A percentile compares a stretch with the other conserved stretches of the same genome.
phyloP scores from a whole-genome alignment of 1,140 invertebrate genomes.

The Alviniconcha marisindica region DNA sequence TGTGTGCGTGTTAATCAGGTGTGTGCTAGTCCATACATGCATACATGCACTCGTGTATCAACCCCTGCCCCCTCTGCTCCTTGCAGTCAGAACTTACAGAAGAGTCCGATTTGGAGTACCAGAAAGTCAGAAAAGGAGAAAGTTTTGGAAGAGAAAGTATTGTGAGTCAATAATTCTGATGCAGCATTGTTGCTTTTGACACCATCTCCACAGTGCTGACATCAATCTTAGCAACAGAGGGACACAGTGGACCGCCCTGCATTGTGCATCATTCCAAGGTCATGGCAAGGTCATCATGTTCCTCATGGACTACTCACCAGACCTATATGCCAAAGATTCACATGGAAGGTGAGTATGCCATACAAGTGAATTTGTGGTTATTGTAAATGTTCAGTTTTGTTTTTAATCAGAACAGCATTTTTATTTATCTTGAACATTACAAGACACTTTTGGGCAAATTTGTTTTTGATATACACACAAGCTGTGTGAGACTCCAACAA shows the following conservation, averaged over 20 bases:
- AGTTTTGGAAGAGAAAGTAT: background rate
- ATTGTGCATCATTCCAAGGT: conserved; percentile 73
- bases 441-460: no score
- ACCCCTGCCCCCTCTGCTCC: no score
- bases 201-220: conserved; percentile 65
- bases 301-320: conserved; percentile 67
- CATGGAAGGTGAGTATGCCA: conserved; percentile 70
- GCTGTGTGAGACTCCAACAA: no score
- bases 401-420: no score
- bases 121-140: background rate
- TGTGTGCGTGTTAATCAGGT: no score
- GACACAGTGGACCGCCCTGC: conserved; percentile 71
- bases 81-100: no score
- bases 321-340: conserved; percentile 63
- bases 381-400: no score
- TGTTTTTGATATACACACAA: no score
- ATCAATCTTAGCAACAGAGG: conserved; percentile 69
- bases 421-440: no score
- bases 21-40: no score
- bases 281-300: conserved; percentile 73
- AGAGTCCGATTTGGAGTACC: background rate
- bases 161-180: background rate
- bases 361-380: no score
- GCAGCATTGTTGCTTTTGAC: background rate
- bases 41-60: no score